Evolutionary conservation across 2,888 invertebrate genomes (phyloP).

Genomic region (Mantis religiosa): DNA sequence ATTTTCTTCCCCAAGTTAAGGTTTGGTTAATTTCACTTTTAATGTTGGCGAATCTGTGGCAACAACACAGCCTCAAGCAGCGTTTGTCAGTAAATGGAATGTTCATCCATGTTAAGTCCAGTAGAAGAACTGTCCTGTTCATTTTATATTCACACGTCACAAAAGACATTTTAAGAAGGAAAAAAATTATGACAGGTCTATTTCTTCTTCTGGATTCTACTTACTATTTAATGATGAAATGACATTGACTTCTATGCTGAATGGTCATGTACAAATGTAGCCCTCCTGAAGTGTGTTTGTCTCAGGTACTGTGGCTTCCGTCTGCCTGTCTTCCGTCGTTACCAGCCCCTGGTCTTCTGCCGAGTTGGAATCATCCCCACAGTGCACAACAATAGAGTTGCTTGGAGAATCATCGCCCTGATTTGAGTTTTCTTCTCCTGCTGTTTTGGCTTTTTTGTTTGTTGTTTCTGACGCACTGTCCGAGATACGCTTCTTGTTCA

Average conservation of each 20-base stretch:
- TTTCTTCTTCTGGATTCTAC: not conserved
- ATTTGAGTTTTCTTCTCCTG: not conserved
- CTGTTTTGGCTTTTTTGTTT: constrained; percentile 33
- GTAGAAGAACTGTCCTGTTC: not conserved
- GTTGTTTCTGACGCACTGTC: constrained; percentile 32
- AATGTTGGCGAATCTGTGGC: not conserved
- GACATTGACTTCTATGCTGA: not conserved
- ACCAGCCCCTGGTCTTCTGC: constrained; percentile 34
- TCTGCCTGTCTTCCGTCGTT: not conserved
- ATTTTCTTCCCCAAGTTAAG: not conserved
- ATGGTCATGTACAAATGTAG: constrained; percentile 26
- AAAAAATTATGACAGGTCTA: not conserved
- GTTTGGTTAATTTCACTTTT: not conserved
- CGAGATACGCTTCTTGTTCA: constrained; percentile 35
- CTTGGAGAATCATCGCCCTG: constrained; percentile 48
- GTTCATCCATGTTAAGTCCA: not conserved
- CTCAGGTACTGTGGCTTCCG: not conserved
- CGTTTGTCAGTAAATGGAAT: constrained; percentile 3
- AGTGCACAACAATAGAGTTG: constrained; percentile 41
- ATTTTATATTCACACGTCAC: not conserved
- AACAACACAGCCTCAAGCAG: not conserved
- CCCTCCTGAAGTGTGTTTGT: constrained; percentile 18
- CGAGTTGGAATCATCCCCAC: constrained; percentile 48
- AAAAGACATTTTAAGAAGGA: not conserved
- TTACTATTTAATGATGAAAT: constrained; percentile 1